phyloP scores from a whole-genome alignment of 1,140 invertebrate genomes.

The Atta texana region DNA sequence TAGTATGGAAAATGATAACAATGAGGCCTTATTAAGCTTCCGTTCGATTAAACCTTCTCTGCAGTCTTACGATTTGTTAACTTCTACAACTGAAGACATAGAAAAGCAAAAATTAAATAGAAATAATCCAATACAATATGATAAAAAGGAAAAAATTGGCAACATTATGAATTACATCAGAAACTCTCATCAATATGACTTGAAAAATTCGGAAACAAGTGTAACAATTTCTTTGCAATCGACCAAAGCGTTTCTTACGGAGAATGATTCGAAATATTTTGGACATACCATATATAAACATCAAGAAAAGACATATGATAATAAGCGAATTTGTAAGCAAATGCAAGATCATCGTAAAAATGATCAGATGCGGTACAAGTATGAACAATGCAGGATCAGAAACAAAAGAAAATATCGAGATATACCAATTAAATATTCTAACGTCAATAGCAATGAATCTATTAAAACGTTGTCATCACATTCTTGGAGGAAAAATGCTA shows the following conservation, averaged over 20 bases:
- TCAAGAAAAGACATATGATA: not conserved
- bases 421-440: not conserved
- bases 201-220: not conserved
- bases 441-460: not conserved
- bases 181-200: not conserved
- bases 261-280: not conserved
- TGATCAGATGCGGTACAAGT: not conserved
- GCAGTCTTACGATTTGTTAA: conserved; percentile 12
- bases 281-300: not conserved
- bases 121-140: not conserved
- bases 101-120: not conserved
- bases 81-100: not conserved
- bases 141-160: too few species aligned
- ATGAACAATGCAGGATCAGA: too few species aligned
- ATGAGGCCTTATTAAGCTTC: not conserved
- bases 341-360: not conserved
- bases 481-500: not conserved
- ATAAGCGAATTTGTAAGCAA: not conserved
- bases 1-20: too few species aligned
- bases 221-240: conserved; percentile 1
- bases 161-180: not conserved
- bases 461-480: not conserved
- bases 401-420: not conserved
- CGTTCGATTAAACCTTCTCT: conserved; percentile 13
- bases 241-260: not conserved